phyloP scores from a whole-genome alignment of 2,797 vertebrate species.

The Coranthus polyacanthus region DNA sequence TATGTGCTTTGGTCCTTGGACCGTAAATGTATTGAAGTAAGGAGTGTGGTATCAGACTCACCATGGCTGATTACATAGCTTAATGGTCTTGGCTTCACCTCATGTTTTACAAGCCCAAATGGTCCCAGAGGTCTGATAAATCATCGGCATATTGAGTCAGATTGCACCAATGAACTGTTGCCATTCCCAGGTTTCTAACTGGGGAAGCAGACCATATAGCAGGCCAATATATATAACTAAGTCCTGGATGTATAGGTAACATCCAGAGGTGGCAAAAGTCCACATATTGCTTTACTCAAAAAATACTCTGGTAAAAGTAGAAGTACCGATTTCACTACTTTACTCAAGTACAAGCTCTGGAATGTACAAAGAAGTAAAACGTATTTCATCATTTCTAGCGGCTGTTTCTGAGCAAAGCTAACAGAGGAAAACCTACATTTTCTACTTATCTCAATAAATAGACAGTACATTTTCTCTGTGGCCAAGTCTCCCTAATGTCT shows the following conservation, averaged over 20 bases:
- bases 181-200: slow-evolving; percentile 78
- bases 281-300: slow-evolving; percentile 25
- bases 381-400: too few species aligned
- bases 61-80: slow-evolving; percentile 81
- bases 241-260: slow-evolving; percentile 48
- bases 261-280: slow-evolving; percentile 44
- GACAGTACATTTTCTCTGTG: too few species aligned
- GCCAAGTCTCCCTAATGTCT: too few species aligned
- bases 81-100: slow-evolving; percentile 84
- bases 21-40: slow-evolving; percentile 71
- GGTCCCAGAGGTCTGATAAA: slow-evolving; percentile 82
- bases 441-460: too few species aligned
- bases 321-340: too few species aligned
- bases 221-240: slow-evolving; percentile 78
- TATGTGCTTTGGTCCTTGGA: slow-evolving; percentile 67
- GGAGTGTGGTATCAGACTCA: slow-evolving; percentile 72
- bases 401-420: too few species aligned
- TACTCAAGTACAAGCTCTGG: too few species aligned
- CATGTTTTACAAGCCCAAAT: slow-evolving; percentile 84
- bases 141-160: slow-evolving; percentile 78
- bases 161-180: slow-evolving; percentile 80
- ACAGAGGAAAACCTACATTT: too few species aligned
- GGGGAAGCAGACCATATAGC: slow-evolving; percentile 56
- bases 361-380: too few species aligned
- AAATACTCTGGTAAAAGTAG: too few species aligned